Evolutionary conservation across 2,113 vertebrate genomes (phyloP).

Genomic region (Daboia siamensis): DNA sequence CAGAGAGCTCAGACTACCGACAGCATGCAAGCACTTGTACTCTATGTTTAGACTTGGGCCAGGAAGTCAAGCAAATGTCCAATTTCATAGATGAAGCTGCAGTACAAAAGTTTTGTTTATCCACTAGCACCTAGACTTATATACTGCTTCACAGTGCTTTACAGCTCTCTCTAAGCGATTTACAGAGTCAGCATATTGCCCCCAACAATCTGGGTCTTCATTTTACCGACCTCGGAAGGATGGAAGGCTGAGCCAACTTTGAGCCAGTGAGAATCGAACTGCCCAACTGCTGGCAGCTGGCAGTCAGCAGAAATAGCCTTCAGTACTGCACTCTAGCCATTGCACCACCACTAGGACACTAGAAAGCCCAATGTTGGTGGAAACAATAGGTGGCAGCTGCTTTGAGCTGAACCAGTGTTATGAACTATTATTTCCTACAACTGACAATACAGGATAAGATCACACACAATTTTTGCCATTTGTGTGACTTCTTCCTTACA

Average conservation of each 20-base stretch:
- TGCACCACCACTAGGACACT: neutral
- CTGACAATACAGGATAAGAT: neutral
- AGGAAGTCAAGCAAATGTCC: neutral
- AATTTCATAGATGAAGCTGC: neutral
- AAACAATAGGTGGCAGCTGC: neutral
- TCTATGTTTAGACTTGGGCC: neutral
- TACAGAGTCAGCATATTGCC: no score
- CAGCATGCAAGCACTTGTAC: neutral
- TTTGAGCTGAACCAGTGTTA: neutral
- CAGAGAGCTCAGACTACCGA: neutral
- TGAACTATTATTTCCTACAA: neutral
- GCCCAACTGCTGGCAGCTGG: no score
- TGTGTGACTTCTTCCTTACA: neutral
- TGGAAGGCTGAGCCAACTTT: no score
- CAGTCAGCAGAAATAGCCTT: no score
- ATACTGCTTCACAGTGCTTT: no score
- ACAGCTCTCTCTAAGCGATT: no score
- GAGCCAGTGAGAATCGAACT: no score
- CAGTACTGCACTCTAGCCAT: no score
- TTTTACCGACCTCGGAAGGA: no score
- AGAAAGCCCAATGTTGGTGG: neutral
- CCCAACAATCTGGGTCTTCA: no score
- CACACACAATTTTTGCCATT: neutral
- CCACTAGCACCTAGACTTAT: neutral
- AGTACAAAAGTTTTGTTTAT: neutral